Conservation (phyloP, 2,888 invertebrate genomes). For the Steinernema hermaphroditum region DNA sequence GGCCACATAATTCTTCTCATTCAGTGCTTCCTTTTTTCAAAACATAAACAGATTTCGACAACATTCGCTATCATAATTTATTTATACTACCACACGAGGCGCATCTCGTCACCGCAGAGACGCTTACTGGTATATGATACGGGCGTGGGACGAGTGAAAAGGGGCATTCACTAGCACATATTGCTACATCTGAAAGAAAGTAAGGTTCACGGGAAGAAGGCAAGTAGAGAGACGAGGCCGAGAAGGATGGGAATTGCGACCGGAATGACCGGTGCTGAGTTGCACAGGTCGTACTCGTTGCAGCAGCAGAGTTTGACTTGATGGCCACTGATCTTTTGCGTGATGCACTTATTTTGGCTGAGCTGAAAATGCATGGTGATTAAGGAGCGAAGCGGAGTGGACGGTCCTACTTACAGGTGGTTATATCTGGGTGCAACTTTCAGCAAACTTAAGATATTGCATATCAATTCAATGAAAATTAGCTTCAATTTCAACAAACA, state of each 20-base stretch:
- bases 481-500: no score
- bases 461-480: no score
- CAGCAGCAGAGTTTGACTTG: conserved; percentile 42
- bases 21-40: background rate
- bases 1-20: background rate
- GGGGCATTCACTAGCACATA: no score
- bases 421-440: background rate
- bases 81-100: conserved; percentile 19
- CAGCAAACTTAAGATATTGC: no score
- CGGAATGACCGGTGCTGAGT: no score
- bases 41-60: conserved; percentile 1
- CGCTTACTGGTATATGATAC: no score
- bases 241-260: no score
- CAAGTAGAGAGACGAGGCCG: no score
- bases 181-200: no score
- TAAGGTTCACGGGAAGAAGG: no score
- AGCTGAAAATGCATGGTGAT: conserved; percentile 35
- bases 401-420: background rate
- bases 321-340: conserved; percentile 37
- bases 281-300: conserved; percentile 41
- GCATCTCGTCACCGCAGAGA: conserved; percentile 1
- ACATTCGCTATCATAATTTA: background rate
- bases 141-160: no score
- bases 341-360: conserved; percentile 37
- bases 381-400: no score